Conservation (phyloP, 2,797 vertebrate species). For the Pteronotus mesoamericanus region DNA sequence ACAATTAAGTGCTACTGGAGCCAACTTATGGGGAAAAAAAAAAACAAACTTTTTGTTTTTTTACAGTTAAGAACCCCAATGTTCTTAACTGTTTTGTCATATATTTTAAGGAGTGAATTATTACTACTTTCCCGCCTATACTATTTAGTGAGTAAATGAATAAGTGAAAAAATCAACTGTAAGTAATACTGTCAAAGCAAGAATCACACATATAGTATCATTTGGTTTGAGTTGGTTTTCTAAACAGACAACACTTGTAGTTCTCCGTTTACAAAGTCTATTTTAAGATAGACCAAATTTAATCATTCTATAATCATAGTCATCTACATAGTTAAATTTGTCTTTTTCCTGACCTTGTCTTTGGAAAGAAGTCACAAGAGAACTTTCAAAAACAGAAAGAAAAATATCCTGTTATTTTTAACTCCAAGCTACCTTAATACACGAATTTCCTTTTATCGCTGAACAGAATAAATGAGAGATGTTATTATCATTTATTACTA, state of each 20-base stretch:
- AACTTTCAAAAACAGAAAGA: neutral
- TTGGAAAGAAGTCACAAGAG: conserved; percentile 57
- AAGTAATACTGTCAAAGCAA: neutral
- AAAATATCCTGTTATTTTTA: conserved; percentile 30
- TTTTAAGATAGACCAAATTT: conserved; percentile 75
- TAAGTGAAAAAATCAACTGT: neutral
- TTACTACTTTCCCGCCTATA: neutral
- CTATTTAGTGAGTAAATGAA: neutral
- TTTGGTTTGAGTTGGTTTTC: conserved; percentile 45
- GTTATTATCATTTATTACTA: neutral
- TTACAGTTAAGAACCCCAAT: too few species aligned
- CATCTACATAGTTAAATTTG: conserved; percentile 67
- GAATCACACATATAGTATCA: neutral
- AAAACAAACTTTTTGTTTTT: neutral
- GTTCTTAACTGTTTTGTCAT: neutral
- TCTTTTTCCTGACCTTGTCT: conserved; percentile 64
- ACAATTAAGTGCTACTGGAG: neutral
- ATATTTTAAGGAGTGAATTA: neutral
- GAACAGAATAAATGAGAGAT: neutral
- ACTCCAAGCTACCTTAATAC: neutral
- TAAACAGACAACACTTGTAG: conserved; percentile 44
- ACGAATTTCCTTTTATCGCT: neutral
- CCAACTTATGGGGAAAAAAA: neutral
- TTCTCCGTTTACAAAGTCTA: conserved; percentile 74
- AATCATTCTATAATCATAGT: conserved; percentile 69